Base-by-base conservation (phyloP, 2,888 invertebrate genomes). In the Lithophane leautieri region DNA sequence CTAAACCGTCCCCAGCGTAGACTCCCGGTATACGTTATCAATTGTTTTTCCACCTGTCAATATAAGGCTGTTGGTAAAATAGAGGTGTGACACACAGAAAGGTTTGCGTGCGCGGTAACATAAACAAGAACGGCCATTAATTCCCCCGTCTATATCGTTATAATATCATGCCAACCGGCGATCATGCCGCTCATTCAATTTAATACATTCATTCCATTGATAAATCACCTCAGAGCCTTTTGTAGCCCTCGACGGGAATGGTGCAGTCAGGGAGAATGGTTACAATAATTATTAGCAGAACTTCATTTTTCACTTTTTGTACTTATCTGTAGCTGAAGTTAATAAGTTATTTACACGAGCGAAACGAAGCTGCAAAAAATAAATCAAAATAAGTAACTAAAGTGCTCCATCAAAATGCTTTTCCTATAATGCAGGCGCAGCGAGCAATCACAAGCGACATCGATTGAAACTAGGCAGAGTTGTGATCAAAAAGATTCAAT, bases 21-120 rank as follows among this genome's bases (percentile, higher is more conserved):
- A 7, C 6, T 66, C 16, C 8, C 34, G 8, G n/a, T 50, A 2
- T 6, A n/a, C n/a, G 3, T 7, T 22, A 77, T 34, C 25, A 25
- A 63, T 60, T 67, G 54, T 61, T 72, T 69, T 66, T 44, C 61
- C n/a, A 73, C 9, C 65, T 70, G 52, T 62, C 69, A 79, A 73
- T 83, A 81, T 14, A 0, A 58, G 22, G 40, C 14, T 22, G 44
- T n/a, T 66, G n/a, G 50, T 79, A 60, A 78, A 79, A 77, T 44
- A 81, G 71, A 85, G 86, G 88, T 84, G 83, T 74, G 84, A 81
- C 85, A 79, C 83, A 72, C 56, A 83, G 67, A 82, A 85, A 82
- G 74, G 71, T 50, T 83, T 79, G 82, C 86, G 89, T 89, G 88
- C 75, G 40, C 79, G 56, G 65, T 58, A 81, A 81, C 72, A 74